Evolutionary conservation across 2,797 vertebrate genomes (phyloP).

Genomic region (Thripadectes ignobilis): DNA sequence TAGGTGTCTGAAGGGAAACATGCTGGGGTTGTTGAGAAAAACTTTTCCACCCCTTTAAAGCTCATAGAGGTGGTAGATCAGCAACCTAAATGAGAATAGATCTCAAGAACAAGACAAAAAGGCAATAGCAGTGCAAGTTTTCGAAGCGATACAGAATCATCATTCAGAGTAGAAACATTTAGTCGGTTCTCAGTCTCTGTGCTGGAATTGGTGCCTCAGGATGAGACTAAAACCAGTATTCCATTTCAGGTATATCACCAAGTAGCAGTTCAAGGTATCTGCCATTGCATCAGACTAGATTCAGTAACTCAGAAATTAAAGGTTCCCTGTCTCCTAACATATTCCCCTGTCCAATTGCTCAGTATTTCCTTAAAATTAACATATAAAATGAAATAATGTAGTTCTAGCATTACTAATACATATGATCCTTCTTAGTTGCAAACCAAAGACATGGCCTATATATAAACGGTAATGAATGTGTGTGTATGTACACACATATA

Average conservation of each 20-base stretch:
- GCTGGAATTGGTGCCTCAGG: neutral
- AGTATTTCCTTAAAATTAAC: neutral
- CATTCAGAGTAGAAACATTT: neutral
- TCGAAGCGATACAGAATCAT: neutral
- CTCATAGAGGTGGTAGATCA: neutral
- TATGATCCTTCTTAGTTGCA: neutral
- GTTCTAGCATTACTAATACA: neutral
- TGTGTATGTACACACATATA: neutral
- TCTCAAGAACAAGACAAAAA: neutral
- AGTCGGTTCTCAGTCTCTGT: neutral
- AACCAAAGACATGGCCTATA: neutral
- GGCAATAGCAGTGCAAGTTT: neutral
- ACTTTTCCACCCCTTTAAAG: neutral
- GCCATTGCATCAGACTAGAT: neutral
- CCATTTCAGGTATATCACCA: neutral
- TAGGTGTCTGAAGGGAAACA: neutral
- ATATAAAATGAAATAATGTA: neutral
- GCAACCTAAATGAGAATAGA: neutral
- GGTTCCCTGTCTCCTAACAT: neutral
- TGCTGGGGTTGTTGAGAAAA: neutral
- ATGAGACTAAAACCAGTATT: neutral
- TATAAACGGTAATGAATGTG: neutral
- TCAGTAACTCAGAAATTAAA: neutral
- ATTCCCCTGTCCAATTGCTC: neutral
- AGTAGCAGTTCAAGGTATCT: neutral